Conservation (phyloP, 2,888 invertebrate species). For the Tuberolachnus salignus region DNA sequence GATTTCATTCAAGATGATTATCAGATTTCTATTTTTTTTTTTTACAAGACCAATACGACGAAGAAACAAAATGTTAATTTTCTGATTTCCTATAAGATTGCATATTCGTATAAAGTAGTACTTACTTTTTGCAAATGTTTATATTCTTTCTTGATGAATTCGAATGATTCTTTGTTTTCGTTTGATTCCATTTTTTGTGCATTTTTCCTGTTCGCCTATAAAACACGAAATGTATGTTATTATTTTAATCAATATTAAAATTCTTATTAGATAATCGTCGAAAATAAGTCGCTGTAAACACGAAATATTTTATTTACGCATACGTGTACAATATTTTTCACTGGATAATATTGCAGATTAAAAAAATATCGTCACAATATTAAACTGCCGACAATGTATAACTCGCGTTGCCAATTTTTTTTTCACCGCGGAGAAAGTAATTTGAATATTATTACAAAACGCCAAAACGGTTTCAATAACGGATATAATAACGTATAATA, state of each 20-base stretch:
- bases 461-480: conserved; percentile 35
- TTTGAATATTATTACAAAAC: conserved; percentile 27
- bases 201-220: conserved; percentile 29
- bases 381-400: too few species aligned
- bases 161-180: conserved; percentile 33
- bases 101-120: neutral
- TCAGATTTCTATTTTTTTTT: conserved; percentile 4
- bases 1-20: neutral
- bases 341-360: too few species aligned
- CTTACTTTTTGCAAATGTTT: conserved; percentile 46
- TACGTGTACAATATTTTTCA: too few species aligned
- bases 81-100: neutral
- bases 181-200: conserved; percentile 19
- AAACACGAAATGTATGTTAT: neutral
- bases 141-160: conserved; percentile 45
- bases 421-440: conserved; percentile 14
- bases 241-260: neutral
- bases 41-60: neutral
- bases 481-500: conserved; percentile 17
- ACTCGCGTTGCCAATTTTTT: too few species aligned
- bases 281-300: too few species aligned
- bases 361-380: too few species aligned
- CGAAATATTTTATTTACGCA: too few species aligned
- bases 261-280: too few species aligned
- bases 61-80: neutral